Evolutionary conservation across 2,113 vertebrate genomes (phyloP), one percentile per base, ranked within the genome.

Genomic region (Bubo scandiacus): DNA sequence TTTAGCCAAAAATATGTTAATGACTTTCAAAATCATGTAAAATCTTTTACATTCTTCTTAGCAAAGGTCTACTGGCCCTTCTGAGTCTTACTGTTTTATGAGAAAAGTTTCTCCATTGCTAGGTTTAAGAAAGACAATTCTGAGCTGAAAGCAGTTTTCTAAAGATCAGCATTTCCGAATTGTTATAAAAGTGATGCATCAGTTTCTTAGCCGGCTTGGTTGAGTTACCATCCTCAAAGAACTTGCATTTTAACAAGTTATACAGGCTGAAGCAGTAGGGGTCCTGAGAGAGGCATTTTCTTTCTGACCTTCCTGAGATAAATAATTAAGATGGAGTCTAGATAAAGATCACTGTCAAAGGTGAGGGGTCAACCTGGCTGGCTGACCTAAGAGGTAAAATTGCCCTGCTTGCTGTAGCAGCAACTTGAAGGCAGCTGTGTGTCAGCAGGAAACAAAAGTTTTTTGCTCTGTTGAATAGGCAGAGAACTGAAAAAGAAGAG

Each of bases 301-400:
- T 85, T 65, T 2, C 83, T 96, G 96, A 94, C 96, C 94, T 97
- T 97, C 96, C 95, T 91, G 94, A 96, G 95, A 97, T 96, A 94
- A 96, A 97, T 95, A 94, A 93, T 96, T 95, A 91, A 93, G 94
- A 96, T 91, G 92, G 96, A 92, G 95, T 65, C 93, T 94, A 87
- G 93, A 96, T 97, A 97, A 97, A 97, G 95, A 96, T 97, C 95
- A 86, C 88, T 94, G 95, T 97, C 95, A 91, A 49, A 92, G 96
- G 93, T 92, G 94, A 96, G 95, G 93, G 96, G 96, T 96, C 96
- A 96, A 73, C 62, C 78, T 16, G 62, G 71, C 93, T 70, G 29
- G 59, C 90, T 96, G 90, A 86, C 88, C 96, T 38, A 29, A 55
- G 88, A 51, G 25, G 85, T 83, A 70, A 8, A 45, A 92, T 84